A percentile compares a stretch with the other conserved stretches of the same genome.
phyloP scores from a whole-genome alignment of 2,113 vertebrate genomes.

The Camelus bactrianus region DNA sequence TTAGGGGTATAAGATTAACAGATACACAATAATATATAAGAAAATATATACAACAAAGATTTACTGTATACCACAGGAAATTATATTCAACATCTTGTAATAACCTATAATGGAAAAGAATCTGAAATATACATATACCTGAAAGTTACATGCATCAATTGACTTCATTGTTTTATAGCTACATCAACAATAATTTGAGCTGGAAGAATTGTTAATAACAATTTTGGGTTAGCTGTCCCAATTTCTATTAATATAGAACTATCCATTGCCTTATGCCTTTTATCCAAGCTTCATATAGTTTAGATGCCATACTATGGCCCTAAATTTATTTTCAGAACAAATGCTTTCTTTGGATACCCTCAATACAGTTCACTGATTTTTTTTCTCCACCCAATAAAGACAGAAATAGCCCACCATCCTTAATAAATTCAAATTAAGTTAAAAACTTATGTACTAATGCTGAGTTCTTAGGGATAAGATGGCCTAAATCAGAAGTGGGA shows the following conservation, averaged over 20 bases:
- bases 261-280: constrained; percentile 9
- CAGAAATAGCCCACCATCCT: constrained; percentile 48
- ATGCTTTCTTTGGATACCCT: constrained; percentile 49
- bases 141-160: background rate
- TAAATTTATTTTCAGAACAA: constrained; percentile 48
- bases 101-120: too few species aligned
- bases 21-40: too few species aligned
- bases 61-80: too few species aligned
- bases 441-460: constrained; percentile 25
- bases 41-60: too few species aligned
- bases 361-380: background rate
- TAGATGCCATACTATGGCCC: background rate
- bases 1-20: too few species aligned
- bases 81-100: too few species aligned
- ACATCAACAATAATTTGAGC: background rate
- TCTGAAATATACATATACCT: background rate
- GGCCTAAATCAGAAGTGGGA: background rate
- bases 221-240: background rate
- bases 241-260: constrained; percentile 42
- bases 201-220: constrained; percentile 27
- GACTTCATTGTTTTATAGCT: background rate
- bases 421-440: constrained; percentile 69
- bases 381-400: background rate
- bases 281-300: constrained; percentile 22
- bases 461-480: constrained; percentile 32